These are phyloP conservation scores for Candoia aspera DNA, from an alignment of 2,113 vertebrate species.

Conservation along the genomic window DNA sequence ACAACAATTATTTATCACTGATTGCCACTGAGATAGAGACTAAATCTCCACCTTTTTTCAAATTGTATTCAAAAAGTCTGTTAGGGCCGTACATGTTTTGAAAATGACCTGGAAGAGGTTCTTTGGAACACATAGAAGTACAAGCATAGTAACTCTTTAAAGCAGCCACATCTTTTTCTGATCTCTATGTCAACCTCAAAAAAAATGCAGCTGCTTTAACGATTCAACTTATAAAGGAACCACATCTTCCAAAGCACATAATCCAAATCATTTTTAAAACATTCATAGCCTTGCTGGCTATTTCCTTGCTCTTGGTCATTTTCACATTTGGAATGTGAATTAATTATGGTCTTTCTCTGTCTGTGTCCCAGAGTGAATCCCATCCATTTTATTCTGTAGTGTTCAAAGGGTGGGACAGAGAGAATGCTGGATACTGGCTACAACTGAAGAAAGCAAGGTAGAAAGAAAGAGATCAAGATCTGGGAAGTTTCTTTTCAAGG, in stretches of 20 bases:
- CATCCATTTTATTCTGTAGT: not conserved
- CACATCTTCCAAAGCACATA: not conserved
- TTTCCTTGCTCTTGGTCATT: not conserved
- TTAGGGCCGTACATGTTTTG: no score
- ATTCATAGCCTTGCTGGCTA: not conserved
- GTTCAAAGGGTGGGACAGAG: not conserved
- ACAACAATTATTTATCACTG: not conserved
- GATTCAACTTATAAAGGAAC: not conserved
- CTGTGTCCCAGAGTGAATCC: not conserved
- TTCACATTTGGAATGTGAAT: not conserved
- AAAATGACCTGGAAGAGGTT: not conserved
- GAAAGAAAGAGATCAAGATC: not conserved
- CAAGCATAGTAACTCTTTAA: not conserved
- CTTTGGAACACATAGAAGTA: not conserved
- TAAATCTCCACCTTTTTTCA: no score
- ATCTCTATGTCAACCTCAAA: not conserved
- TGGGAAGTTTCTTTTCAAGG: not conserved
- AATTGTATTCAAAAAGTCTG: no score
- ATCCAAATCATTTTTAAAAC: not conserved
- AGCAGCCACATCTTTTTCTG: not conserved
- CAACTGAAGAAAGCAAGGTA: not conserved
- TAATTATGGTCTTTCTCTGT: not conserved
- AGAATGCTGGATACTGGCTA: not conserved
- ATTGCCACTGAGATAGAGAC: not conserved
- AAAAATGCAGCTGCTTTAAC: not conserved